Conservation (phyloP, 2,888 invertebrate species). For the Diogma glabrata region DNA sequence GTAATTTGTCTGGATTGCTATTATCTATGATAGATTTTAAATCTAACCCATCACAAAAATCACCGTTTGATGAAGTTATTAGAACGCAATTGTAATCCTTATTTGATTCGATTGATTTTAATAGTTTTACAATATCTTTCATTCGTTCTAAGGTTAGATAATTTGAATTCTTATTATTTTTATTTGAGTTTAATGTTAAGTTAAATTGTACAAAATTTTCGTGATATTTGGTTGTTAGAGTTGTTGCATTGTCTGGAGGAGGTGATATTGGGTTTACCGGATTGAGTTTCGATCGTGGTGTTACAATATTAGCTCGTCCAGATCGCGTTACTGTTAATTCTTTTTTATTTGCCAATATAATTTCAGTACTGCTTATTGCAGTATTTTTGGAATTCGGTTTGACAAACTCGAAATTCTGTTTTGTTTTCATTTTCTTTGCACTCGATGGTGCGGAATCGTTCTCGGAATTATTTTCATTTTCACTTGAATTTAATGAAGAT, state of each 20-base stretch:
- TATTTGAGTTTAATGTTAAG: background rate
- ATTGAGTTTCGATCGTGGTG: too few relatives aligned
- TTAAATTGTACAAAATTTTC: background rate
- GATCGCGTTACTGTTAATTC: constrained; percentile 3
- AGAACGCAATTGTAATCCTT: background rate
- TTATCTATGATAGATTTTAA: background rate
- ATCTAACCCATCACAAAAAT: constrained; percentile 3
- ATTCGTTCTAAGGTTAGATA: background rate
- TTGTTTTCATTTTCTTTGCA: constrained; percentile 24
- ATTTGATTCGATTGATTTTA: background rate
- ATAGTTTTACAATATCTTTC: background rate
- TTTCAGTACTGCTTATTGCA: constrained; percentile 14
- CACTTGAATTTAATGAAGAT: constrained; percentile 9
- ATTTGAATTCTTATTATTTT: too few relatives aligned
- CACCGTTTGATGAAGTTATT: background rate
- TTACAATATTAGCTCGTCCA: too few relatives aligned
- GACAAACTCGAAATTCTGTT: constrained; percentile 19
- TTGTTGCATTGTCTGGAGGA: constrained; percentile 2
- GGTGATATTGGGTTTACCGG: too few relatives aligned
- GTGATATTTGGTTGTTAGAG: background rate
- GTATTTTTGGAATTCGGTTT: background rate
- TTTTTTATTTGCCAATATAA: background rate
- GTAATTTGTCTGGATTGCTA: background rate
- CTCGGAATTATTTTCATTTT: background rate
- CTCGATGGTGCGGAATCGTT: constrained; percentile 11